A percentile compares a stretch with the other conserved stretches of the same genome.
Evolutionary conservation across 2,113 vertebrate species (phyloP).

Genomic region (Ctenodactylus gundi): DNA sequence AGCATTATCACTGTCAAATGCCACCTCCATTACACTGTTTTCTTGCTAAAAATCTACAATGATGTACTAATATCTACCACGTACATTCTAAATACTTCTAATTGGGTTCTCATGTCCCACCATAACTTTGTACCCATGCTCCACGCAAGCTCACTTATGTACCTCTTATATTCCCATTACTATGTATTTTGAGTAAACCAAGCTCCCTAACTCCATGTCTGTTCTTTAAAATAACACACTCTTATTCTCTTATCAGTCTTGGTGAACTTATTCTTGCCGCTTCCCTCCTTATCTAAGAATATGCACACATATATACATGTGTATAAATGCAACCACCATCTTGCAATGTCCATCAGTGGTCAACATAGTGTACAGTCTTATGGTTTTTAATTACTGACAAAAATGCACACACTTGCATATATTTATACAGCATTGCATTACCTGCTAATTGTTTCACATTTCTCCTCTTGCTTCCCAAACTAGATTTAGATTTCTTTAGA

Average conservation of each 20-base stretch:
- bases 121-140: background rate
- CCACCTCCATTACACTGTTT: background rate
- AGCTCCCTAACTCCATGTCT: background rate
- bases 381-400: background rate
- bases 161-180: background rate
- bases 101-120: background rate
- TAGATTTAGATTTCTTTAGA: background rate
- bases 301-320: background rate
- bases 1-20: background rate
- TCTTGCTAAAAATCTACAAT: background rate
- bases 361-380: background rate
- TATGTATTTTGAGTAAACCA: background rate
- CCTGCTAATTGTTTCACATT: background rate
- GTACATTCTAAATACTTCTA: background rate
- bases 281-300: background rate
- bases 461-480: background rate
- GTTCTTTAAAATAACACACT: background rate
- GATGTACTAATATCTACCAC: background rate
- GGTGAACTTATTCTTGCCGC: background rate
- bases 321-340: too few relatives aligned
- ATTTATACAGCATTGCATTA: background rate
- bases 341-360: background rate
- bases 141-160: background rate
- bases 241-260: background rate
- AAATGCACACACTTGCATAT: background rate